These are phyloP conservation scores for Strix aluco DNA, from an alignment of 2,113 vertebrate species.

Conservation along the genomic window DNA sequence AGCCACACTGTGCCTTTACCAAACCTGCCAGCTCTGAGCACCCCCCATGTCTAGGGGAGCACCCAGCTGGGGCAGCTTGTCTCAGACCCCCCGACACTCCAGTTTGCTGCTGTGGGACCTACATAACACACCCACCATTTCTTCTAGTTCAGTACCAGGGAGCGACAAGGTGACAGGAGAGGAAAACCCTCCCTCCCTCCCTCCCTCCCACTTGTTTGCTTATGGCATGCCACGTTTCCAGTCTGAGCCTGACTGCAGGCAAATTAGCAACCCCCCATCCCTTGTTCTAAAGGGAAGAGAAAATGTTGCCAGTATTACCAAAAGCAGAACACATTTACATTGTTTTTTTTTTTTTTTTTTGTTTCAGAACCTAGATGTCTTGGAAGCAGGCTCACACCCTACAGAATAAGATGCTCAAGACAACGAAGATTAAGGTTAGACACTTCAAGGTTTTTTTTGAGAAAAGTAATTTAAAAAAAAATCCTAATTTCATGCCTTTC, in stretches of 20 bases:
- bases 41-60: rapidly evolving
- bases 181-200: not conserved
- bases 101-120: not conserved
- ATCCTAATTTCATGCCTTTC: not conserved
- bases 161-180: not conserved
- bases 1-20: not conserved
- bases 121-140: not conserved
- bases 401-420: not conserved
- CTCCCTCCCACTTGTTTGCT: not conserved
- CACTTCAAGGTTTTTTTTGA: not conserved
- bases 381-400: not conserved
- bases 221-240: not conserved
- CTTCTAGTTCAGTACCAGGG: not conserved
- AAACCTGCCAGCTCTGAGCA: not conserved
- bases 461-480: not conserved
- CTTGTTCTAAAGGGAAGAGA: not conserved
- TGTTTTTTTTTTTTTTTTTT: not conserved
- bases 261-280: not conserved
- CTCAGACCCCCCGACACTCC: rapidly evolving
- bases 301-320: not conserved
- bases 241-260: not conserved
- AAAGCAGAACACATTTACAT: not conserved
- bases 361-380: not conserved
- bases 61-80: not conserved
- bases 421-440: not conserved